Conservation (phyloP, 2,888 invertebrate genomes). For the Andrena minutula region DNA sequence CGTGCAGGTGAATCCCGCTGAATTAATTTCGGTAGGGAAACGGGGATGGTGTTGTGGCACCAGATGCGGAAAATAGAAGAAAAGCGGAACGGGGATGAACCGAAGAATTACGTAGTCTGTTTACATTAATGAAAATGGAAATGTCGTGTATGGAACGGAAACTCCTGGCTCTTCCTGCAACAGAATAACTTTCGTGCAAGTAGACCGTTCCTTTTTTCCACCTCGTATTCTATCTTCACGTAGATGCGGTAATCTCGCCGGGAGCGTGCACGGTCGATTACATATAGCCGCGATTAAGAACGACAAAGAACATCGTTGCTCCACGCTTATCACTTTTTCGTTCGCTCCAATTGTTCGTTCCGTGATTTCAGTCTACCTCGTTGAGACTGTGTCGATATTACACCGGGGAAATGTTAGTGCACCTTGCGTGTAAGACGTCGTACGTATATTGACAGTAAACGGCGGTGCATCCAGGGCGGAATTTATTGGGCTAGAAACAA, state of each 20-base stretch:
- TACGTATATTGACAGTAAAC: background rate
- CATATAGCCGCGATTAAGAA: constrained; percentile 51
- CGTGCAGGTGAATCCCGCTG: constrained; percentile 54
- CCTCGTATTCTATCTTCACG: constrained; percentile 27
- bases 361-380: background rate
- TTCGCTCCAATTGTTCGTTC: constrained; percentile 26
- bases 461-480: background rate
- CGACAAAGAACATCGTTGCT: constrained; percentile 39
- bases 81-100: constrained; percentile 25
- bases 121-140: constrained; percentile 59
- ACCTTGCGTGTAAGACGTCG: background rate
- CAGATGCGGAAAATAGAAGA: constrained; percentile 14
- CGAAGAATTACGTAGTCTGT: constrained; percentile 45
- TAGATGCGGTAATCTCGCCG: constrained; percentile 28
- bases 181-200: constrained; percentile 32
- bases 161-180: background rate
- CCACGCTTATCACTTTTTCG: constrained; percentile 36
- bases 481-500: background rate
- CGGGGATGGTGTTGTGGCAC: constrained; percentile 19
- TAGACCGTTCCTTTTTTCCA: constrained; percentile 27
- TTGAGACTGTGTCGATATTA: background rate
- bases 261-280: constrained; percentile 48
- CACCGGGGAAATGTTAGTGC: background rate
- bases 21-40: constrained; percentile 43
- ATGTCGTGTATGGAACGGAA: constrained; percentile 28